These are phyloP conservation scores for Mactra quadrangularis DNA, from an alignment of 1,140 invertebrate species.

Conservation along the genomic window DNA sequence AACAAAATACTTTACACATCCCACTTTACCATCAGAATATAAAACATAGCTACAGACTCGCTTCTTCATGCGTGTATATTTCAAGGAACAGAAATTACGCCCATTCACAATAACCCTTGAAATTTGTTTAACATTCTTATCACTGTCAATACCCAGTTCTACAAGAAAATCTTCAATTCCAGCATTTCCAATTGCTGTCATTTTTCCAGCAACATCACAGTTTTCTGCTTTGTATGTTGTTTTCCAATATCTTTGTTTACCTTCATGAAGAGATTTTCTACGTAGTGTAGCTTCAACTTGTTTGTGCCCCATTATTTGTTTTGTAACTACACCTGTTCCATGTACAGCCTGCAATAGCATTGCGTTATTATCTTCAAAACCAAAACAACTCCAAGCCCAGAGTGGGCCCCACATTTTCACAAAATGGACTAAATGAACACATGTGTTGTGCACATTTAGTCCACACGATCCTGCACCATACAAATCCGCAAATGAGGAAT, in stretches of 20 bases:
- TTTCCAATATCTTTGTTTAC: not conserved
- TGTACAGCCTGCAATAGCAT: slow-evolving; percentile 50
- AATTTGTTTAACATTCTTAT: slow-evolving; percentile 19
- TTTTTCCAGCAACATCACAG: slow-evolving; percentile 12
- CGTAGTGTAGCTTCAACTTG: slow-evolving; percentile 6
- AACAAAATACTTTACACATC: slow-evolving; percentile 18
- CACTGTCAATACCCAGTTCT: slow-evolving; percentile 13
- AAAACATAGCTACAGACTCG: slow-evolving; percentile 14
- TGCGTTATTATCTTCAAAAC: slow-evolving; percentile 63
- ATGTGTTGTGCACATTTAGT: slow-evolving; percentile 48
- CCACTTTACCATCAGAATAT: slow-evolving; percentile 2
- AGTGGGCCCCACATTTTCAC: slow-evolving; percentile 60
- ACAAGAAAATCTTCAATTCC: slow-evolving; percentile 25
- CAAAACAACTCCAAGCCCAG: slow-evolving; percentile 65
- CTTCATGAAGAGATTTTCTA: slow-evolving; percentile 9
- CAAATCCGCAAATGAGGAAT: not conserved
- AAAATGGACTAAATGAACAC: slow-evolving; percentile 51
- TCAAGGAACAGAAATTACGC: slow-evolving; percentile 7
- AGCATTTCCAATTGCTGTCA: not conserved
- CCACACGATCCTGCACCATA: not conserved
- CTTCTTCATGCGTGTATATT: slow-evolving; percentile 21
- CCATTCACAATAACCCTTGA: slow-evolving; percentile 1
- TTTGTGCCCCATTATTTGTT: slow-evolving; percentile 3
- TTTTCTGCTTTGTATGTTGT: slow-evolving; percentile 13
- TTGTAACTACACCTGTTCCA: slow-evolving; percentile 39